Evolutionary conservation across 2,888 invertebrate species (phyloP).

Genomic region (Perdita meconis): DNA sequence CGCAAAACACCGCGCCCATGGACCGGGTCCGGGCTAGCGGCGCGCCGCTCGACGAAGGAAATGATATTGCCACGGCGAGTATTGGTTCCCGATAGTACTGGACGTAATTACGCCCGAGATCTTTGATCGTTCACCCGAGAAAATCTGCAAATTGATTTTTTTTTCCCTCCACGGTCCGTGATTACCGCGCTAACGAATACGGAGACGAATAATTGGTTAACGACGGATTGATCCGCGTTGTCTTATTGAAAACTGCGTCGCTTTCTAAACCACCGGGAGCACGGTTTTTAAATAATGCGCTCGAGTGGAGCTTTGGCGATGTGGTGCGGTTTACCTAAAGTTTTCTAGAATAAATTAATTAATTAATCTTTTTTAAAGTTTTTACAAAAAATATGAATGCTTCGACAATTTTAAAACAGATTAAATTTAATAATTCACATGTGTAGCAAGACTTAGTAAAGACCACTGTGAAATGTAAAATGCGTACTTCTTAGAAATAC

Average conservation of each 20-base stretch:
- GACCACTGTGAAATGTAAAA: too few relatives aligned
- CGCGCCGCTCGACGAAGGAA: slow-evolving; percentile 17
- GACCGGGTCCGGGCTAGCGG: background rate
- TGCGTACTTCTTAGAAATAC: too few relatives aligned
- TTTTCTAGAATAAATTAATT: too few relatives aligned
- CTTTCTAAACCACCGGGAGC: background rate
- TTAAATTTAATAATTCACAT: too few relatives aligned
- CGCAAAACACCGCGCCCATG: background rate
- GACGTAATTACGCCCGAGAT: slow-evolving; percentile 51
- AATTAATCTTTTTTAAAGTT: too few relatives aligned
- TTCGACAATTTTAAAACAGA: too few relatives aligned
- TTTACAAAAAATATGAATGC: too few relatives aligned
- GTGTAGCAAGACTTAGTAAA: too few relatives aligned
- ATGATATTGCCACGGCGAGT: slow-evolving; percentile 43
- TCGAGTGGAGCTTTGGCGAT: background rate
- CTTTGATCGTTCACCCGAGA: slow-evolving; percentile 51
- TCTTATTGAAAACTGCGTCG: slow-evolving; percentile 23
- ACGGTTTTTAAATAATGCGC: slow-evolving; percentile 1
- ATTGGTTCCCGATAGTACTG: slow-evolving; percentile 48
- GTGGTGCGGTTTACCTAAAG: background rate
- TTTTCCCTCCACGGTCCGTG: slow-evolving; percentile 1
- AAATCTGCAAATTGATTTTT: slow-evolving; percentile 59
- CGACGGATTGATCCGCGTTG: slow-evolving; percentile 39
- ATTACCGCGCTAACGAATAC: slow-evolving; percentile 51
- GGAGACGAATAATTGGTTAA: slow-evolving; percentile 50